These are phyloP conservation scores for Trichopoda pennipes DNA, from an alignment of 2,888 invertebrate genomes.

Conservation along the genomic window DNA sequence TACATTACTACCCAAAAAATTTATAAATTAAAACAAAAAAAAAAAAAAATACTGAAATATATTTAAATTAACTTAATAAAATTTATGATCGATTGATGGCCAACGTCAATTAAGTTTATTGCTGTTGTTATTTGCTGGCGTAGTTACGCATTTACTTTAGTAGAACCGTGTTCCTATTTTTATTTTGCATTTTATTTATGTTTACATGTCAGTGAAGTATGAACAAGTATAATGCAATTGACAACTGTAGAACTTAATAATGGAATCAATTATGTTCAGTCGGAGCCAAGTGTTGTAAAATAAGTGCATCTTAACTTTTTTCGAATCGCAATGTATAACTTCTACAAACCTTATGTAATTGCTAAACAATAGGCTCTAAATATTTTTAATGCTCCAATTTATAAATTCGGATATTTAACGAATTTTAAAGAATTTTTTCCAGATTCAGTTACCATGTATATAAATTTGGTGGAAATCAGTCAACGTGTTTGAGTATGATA, in stretches of 20 bases:
- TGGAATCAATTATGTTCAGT: constrained; percentile 61
- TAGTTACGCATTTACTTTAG: neutral
- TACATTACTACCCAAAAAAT: neutral
- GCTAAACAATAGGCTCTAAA: too few relatives aligned
- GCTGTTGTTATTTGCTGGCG: neutral
- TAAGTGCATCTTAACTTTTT: constrained; percentile 30
- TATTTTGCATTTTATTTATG: neutral
- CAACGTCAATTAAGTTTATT: constrained; percentile 20
- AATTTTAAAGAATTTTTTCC: too few relatives aligned
- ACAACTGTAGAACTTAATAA: constrained; percentile 62
- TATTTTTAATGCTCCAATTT: too few relatives aligned
- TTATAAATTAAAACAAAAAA: neutral
- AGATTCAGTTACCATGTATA: too few relatives aligned
- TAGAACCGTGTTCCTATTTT: neutral
- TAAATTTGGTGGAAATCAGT: too few relatives aligned
- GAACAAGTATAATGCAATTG: constrained; percentile 54
- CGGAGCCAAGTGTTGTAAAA: constrained; percentile 45
- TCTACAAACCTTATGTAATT: constrained; percentile 4
- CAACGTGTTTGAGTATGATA: too few relatives aligned
- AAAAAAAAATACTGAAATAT: neutral
- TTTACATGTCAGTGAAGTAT: constrained; percentile 6
- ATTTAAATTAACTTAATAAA: constrained; percentile 47
- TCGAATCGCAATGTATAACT: constrained; percentile 23
- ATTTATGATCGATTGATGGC: constrained; percentile 55
- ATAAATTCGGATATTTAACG: too few relatives aligned